Conservation (phyloP, 2,888 invertebrate genomes). For the Cosmia trapezina region DNA sequence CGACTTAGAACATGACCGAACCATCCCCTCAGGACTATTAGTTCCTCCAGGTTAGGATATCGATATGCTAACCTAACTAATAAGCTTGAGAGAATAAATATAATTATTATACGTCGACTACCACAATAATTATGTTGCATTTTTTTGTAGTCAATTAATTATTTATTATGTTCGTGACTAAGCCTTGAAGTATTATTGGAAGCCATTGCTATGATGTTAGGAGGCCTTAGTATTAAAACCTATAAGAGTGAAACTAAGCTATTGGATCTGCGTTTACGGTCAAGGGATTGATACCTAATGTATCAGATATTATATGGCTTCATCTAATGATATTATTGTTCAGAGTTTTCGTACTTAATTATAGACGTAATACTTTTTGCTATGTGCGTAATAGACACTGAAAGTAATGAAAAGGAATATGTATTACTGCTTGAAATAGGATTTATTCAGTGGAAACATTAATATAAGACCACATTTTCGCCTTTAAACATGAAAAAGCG, state of each 20-base stretch:
- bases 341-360: background rate
- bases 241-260: constrained; percentile 9
- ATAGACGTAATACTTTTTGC: background rate
- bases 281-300: constrained; percentile 8
- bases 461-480: background rate
- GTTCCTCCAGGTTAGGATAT: background rate
- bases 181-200: background rate
- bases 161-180: background rate
- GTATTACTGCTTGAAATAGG: background rate
- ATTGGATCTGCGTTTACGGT: constrained; percentile 3
- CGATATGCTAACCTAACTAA: background rate
- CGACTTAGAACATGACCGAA: background rate
- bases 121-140: background rate
- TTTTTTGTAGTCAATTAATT: constrained; percentile 33
- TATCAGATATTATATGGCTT: constrained; percentile 24
- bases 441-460: background rate
- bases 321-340: constrained; percentile 9
- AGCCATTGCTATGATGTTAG: constrained; percentile 6
- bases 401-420: background rate
- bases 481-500: background rate
- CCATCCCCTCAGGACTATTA: background rate
- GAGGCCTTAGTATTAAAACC: constrained; percentile 10
- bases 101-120: background rate
- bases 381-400: background rate
- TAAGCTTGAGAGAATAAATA: constrained; percentile 9